Base-by-base conservation (phyloP, 1,140 invertebrate genomes). In the Nylanderia fulva region DNA sequence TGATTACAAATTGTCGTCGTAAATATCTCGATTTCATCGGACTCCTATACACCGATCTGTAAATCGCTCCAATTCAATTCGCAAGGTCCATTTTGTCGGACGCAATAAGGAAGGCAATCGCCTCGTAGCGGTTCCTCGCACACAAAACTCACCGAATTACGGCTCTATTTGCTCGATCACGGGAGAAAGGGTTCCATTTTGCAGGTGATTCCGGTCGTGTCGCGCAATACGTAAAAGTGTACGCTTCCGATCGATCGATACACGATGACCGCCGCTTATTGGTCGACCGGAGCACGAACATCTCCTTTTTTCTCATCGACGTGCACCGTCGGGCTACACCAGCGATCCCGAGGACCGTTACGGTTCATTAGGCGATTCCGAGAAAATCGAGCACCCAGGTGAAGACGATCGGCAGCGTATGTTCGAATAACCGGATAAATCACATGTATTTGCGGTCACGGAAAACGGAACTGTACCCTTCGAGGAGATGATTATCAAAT, bases 161-260 rank as follows among this genome's bases (percentile, higher is more conserved):
- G 29, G 58, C 21, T 42, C 77, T 75, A 48, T 58, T 79, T 72
- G 42, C 15, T 71, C 86, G 66, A 84, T 66, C 72, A 64, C 42
- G 45, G 56, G n/a, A n/a, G n/a, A 24, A 7, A 63, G 29, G 24
- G 64, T 2, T 61, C 69, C 52, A 85, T 85, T 87, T 88, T 85
- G 61, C 80, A 61, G 72, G 27, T 72, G 85, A 88, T 85, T 79
- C n/a, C 52, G 52, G 11, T 42, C 8, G 79, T 71, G 79, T 82
- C 45, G 27, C 54, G 72, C 58, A 77, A 72, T 64, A 29, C 64
- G 58, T 87, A 74, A 79, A 63, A 85, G 60, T 42, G 29, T 33
- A 3, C 29, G 56, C 27, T 48, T 72, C 18, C 76, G 54, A 58
- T 84, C 52, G 52, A 79, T 87, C 79, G 66, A 77, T 87, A 87